Conservation (phyloP, 2,797 vertebrate species). For the Gymnothorax javanicus region DNA sequence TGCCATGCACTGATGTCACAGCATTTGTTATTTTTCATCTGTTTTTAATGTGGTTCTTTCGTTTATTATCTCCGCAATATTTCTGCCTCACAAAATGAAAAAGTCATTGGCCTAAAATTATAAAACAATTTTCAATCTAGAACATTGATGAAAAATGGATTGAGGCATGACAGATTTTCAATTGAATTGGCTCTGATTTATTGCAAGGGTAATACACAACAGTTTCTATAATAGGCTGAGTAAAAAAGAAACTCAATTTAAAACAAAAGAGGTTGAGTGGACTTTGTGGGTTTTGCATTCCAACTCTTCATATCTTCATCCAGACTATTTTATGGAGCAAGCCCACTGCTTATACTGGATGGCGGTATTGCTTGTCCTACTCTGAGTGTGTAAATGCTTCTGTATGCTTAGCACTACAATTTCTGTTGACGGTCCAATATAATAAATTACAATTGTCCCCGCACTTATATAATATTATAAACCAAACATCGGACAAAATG, state of each 20-base stretch:
- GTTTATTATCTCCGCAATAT: background rate
- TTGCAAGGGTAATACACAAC: constrained; percentile 14
- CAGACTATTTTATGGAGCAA: constrained; percentile 21
- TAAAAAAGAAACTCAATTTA: too few species aligned
- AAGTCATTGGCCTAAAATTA: background rate
- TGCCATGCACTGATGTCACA: background rate
- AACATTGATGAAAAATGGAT: constrained; percentile 33
- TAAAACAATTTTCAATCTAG: constrained; percentile 16
- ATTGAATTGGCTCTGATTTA: constrained; percentile 43
- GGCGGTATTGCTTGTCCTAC: background rate
- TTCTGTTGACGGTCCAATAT: background rate
- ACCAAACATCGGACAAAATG: too few species aligned
- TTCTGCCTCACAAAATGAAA: background rate
- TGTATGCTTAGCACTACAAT: background rate
- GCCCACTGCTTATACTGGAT: background rate
- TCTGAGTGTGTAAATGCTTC: background rate
- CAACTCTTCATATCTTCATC: background rate
- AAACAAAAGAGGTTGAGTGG: too few species aligned
- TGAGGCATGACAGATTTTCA: constrained; percentile 21
- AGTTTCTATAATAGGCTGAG: background rate
- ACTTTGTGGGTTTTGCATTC: too few species aligned
- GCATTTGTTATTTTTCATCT: background rate
- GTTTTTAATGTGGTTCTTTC: background rate
- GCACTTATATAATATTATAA: too few species aligned
- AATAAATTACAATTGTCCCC: background rate